phyloP scores from a whole-genome alignment of 1,140 invertebrate genomes.

The Scaptomyza montana region DNA sequence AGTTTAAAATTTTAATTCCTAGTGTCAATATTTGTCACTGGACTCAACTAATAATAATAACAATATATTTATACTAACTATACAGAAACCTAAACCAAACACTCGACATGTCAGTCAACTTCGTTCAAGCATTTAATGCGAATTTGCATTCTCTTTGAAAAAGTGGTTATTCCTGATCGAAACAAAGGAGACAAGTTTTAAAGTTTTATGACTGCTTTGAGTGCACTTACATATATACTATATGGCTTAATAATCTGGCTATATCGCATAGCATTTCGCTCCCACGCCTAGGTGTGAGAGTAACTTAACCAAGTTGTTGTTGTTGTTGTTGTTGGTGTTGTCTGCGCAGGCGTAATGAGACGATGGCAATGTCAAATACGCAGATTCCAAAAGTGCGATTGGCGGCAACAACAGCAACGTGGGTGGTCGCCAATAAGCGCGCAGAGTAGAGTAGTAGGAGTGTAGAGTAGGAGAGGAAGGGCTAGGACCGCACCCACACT shows the following conservation, averaged over 20 bases:
- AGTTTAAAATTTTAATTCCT: too few relatives aligned
- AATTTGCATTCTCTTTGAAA: neutral
- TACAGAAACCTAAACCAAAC: neutral
- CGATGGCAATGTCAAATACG: constrained; percentile 75
- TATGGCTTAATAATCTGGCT: constrained; percentile 46
- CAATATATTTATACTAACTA: too few relatives aligned
- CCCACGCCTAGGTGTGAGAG: constrained; percentile 26
- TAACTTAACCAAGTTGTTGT: constrained; percentile 15
- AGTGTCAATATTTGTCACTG: too few relatives aligned
- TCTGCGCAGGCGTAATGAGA: constrained; percentile 78
- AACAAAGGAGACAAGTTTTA: neutral
- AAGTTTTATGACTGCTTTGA: constrained; percentile 25
- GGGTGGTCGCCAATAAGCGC: constrained; percentile 51
- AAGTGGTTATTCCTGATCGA: neutral
- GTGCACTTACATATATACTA: constrained; percentile 20
- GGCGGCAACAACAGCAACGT: constrained; percentile 57
- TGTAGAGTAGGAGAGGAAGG: neutral
- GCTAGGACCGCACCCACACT: constrained; percentile 34
- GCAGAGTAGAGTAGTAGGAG: neutral
- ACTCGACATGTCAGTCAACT: neutral
- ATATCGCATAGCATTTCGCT: constrained; percentile 25
- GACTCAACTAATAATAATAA: too few relatives aligned
- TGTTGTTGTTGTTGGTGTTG: constrained; percentile 40
- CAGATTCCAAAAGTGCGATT: constrained; percentile 67
- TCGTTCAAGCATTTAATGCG: neutral